Conservation (phyloP, 2,113 vertebrate genomes). For the Eupsittula cactorum region DNA sequence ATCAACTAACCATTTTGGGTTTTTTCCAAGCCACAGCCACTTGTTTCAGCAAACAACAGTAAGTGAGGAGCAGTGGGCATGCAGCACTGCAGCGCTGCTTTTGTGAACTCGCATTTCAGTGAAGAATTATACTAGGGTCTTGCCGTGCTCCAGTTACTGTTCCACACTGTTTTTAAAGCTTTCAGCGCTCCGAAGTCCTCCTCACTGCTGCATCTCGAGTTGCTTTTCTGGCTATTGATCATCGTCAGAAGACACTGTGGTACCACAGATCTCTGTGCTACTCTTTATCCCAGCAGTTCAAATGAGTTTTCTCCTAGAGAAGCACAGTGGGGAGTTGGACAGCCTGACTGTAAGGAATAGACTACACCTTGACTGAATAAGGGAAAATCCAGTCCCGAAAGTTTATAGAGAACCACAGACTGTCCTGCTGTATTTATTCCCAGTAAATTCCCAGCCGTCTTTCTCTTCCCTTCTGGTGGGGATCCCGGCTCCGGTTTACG, state of each 20-base stretch:
- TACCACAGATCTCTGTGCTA: background rate
- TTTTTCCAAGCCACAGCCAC: background rate
- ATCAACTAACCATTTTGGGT: background rate
- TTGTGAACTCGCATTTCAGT: background rate
- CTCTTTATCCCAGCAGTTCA: background rate
- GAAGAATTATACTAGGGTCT: background rate
- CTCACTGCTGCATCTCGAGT: background rate
- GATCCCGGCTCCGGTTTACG: background rate
- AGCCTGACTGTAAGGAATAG: background rate
- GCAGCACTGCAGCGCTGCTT: background rate
- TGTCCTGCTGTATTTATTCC: background rate
- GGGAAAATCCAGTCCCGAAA: background rate
- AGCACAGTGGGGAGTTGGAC: background rate
- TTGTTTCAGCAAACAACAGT: background rate
- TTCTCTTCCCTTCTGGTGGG: background rate
- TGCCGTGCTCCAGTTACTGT: background rate
- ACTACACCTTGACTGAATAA: background rate
- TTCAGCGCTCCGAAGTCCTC: background rate
- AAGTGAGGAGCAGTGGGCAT: background rate
- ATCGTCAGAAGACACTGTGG: background rate
- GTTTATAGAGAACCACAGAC: background rate
- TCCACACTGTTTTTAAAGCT: background rate
- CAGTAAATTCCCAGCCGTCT: background rate
- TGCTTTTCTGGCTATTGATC: background rate
- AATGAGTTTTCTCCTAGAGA: background rate